Evolutionary conservation across 2,888 invertebrate species (phyloP).

Genomic region (Athalia rosae): DNA sequence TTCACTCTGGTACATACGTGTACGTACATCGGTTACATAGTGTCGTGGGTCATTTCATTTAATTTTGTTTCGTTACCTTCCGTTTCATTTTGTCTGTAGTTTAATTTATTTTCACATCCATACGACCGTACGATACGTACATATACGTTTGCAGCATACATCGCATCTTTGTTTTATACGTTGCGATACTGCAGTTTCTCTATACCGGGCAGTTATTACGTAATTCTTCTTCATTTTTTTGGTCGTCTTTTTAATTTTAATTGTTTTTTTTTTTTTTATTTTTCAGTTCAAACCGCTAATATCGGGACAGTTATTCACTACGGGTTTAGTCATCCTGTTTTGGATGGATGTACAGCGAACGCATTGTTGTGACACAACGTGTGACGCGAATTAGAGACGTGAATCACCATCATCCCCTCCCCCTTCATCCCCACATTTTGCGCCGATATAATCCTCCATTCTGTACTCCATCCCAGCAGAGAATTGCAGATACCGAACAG

Average conservation of each 20-base stretch:
- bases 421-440: background rate
- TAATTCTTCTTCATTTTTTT: background rate
- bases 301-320: conserved; percentile 29
- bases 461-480: too few species aligned
- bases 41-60: background rate
- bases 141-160: too few species aligned
- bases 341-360: background rate
- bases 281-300: background rate
- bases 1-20: too few species aligned
- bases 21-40: too few species aligned
- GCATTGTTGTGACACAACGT: conserved; percentile 22
- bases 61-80: background rate
- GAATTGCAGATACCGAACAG: too few species aligned
- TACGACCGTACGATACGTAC: background rate
- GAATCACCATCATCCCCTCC: background rate
- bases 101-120: too few species aligned
- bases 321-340: conserved; percentile 5
- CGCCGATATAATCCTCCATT: too few species aligned
- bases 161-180: too few species aligned
- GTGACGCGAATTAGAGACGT: conserved; percentile 10
- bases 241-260: background rate
- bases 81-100: background rate
- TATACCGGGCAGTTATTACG: too few species aligned
- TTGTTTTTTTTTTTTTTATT: background rate
- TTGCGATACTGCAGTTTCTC: too few species aligned